A percentile compares a stretch with the other conserved stretches of the same genome.
Evolutionary conservation across 2,113 vertebrate species (phyloP).

Genomic region (Poeciliopsis occidentalis): DNA sequence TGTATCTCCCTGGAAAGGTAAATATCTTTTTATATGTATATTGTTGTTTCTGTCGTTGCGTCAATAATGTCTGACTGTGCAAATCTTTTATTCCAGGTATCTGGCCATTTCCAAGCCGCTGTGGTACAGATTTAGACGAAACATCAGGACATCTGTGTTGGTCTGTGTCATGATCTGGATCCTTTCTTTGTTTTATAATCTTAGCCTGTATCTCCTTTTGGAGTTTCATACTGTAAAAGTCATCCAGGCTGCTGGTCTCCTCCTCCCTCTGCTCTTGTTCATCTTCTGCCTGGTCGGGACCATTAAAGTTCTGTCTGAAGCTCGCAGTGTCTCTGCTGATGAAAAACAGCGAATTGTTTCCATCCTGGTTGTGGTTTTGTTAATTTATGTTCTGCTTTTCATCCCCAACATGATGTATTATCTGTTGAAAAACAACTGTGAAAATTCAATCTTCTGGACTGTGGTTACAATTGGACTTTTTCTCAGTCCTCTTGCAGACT

Average conservation of each 20-base stretch:
- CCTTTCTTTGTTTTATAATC: neutral
- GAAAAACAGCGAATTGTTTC: constrained; percentile 14
- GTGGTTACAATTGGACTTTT: too few species aligned
- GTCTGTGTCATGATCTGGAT: neutral
- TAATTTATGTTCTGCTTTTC: constrained; percentile 12
- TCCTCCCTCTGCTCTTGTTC: constrained; percentile 10
- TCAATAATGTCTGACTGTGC: too few species aligned
- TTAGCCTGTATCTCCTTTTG: accelerated
- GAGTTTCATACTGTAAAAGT: too few species aligned
- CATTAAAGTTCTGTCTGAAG: neutral
- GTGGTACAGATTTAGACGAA: constrained; percentile 18
- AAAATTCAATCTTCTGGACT: too few species aligned
- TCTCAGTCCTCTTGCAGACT: too few species aligned
- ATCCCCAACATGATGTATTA: neutral
- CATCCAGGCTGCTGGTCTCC: neutral
- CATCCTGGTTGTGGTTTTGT: neutral
- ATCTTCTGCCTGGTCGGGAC: constrained; percentile 19
- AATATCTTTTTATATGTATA: neutral
- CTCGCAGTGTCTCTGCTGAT: neutral
- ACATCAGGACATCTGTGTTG: neutral
- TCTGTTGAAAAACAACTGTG: neutral
- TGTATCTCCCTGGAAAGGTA: constrained; percentile 23
- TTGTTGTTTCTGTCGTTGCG: neutral
- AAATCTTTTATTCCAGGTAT: constrained; percentile 2
- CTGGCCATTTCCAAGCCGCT: constrained; percentile 1